These are phyloP conservation scores for Pangasius macronema DNA, from an alignment of 2,797 vertebrate genomes.

Conservation along the genomic window DNA sequence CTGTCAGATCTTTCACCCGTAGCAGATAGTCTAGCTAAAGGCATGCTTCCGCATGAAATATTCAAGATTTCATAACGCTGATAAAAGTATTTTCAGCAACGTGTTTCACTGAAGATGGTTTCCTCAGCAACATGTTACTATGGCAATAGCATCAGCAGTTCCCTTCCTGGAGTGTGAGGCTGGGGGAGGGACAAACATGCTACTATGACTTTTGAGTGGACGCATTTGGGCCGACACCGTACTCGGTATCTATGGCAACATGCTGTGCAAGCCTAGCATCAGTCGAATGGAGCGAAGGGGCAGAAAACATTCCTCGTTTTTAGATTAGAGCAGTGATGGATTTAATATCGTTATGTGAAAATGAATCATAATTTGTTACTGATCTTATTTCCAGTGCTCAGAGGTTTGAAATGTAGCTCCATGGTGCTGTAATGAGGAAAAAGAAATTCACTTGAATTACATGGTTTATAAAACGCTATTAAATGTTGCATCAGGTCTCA, in stretches of 20 bases:
- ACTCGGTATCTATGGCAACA: conserved; percentile 51
- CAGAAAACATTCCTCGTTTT: not conserved
- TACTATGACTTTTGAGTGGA: conserved; percentile 50
- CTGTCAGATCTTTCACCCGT: not conserved
- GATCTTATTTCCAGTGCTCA: not conserved
- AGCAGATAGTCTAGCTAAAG: not conserved
- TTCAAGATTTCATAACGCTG: conserved; percentile 8
- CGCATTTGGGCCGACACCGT: conserved; percentile 36
- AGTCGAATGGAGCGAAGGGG: conserved; percentile 14
- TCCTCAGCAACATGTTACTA: conserved; percentile 52
- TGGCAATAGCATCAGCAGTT: conserved; percentile 50
- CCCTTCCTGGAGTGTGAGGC: conserved; percentile 21
- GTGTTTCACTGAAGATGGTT: conserved; percentile 41
- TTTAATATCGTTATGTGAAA: not conserved
- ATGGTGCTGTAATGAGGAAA: not conserved
- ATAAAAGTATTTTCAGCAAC: conserved; percentile 38
- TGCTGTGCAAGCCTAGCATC: conserved; percentile 38
- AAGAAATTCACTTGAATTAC: not conserved
- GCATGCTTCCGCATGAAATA: conserved; percentile 15
- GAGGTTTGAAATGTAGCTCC: not conserved
- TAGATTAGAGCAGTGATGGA: too few relatives aligned
- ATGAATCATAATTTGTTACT: not conserved
- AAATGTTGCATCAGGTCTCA: not conserved
- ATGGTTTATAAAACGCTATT: not conserved
- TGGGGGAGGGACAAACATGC: conserved; percentile 14